phyloP scores from a whole-genome alignment of 2,888 invertebrate species.

The Synergus laeviventris region DNA sequence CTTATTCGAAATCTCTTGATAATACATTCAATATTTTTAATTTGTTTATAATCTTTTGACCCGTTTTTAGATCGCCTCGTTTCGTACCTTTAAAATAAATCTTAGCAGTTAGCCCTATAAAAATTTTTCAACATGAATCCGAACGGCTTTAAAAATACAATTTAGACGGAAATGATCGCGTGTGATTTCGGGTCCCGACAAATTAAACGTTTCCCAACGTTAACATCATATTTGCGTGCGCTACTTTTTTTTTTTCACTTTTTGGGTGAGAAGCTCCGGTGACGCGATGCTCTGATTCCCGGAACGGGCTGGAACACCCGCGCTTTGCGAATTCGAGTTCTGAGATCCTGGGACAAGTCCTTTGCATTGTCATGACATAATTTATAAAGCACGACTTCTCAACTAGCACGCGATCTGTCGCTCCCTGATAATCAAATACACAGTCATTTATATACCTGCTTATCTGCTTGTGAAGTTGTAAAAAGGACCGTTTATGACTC shows the following conservation, averaged over 20 bases:
- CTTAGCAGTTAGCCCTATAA: not conserved
- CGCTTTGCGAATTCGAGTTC: slow-evolving; percentile 44
- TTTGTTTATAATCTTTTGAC: no score
- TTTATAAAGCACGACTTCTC: slow-evolving; percentile 56
- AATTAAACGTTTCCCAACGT: slow-evolving; percentile 71
- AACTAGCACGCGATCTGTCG: slow-evolving; percentile 59
- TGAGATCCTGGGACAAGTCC: slow-evolving; percentile 49
- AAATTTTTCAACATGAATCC: slow-evolving; percentile 25
- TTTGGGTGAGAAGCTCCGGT: slow-evolving; percentile 44
- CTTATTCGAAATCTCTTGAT: no score
- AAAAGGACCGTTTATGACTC: slow-evolving; percentile 15
- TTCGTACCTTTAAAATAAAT: not conserved
- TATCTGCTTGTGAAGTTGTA: slow-evolving; percentile 37
- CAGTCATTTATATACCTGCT: slow-evolving; percentile 45
- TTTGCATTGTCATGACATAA: slow-evolving; percentile 61
- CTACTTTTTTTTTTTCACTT: slow-evolving; percentile 36
- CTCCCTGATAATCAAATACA: slow-evolving; percentile 51
- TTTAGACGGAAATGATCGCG: slow-evolving; percentile 63
- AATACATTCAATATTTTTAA: no score
- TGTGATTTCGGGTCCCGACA: slow-evolving; percentile 68
- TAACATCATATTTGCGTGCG: slow-evolving; percentile 74
- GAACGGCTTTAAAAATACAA: slow-evolving; percentile 32
- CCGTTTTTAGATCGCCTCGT: not conserved
- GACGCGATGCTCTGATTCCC: slow-evolving; percentile 57
- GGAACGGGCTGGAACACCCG: slow-evolving; percentile 60